Conservation (phyloP, 2,113 vertebrate genomes). For the Psammodynastes pulverulentus region DNA sequence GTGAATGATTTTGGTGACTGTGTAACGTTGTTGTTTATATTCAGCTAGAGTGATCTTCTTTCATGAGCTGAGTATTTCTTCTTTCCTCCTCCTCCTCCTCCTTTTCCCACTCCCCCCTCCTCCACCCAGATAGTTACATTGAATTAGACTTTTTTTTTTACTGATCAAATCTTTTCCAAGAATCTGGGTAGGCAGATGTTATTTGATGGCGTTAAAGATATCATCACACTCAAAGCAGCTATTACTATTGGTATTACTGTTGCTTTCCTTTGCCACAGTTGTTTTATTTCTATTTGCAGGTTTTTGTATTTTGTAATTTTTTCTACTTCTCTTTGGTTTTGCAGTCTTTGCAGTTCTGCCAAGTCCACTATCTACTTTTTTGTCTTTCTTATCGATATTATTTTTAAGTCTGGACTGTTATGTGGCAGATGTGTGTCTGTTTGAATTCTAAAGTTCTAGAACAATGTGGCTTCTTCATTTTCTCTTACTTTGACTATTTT, state of each 20-base stretch:
- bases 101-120: too few species aligned
- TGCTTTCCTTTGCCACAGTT: background rate
- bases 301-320: background rate
- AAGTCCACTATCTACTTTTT: background rate
- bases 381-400: background rate
- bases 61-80: too few species aligned
- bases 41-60: background rate
- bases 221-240: background rate
- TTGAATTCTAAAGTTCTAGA: background rate
- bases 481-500: background rate
- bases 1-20: background rate
- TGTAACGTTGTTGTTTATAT: background rate
- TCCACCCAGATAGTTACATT: background rate
- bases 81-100: too few species aligned
- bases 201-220: background rate
- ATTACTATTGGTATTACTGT: background rate
- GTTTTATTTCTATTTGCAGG: background rate
- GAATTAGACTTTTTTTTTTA: background rate
- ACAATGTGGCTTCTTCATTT: background rate
- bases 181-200: background rate
- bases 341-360: background rate
- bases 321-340: background rate
- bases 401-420: background rate
- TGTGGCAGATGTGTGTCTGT: background rate
- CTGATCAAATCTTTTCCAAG: background rate